These are phyloP conservation scores for Eurosta solidaginis DNA, from an alignment of 1,140 invertebrate genomes.

Conservation along the genomic window DNA sequence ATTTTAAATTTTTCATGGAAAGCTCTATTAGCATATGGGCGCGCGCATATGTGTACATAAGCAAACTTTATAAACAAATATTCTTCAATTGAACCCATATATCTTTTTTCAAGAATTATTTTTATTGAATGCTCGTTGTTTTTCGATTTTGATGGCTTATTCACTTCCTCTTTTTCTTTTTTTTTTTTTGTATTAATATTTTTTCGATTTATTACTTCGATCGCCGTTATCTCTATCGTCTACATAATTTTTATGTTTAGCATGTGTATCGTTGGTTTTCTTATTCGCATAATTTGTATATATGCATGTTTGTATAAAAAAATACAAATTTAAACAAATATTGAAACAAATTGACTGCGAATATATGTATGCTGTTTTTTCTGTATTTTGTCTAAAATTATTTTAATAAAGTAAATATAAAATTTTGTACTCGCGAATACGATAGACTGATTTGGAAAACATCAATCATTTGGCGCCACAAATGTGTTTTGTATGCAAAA, in stretches of 20 bases:
- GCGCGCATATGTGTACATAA: neutral
- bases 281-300: no score
- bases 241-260: conserved; percentile 12
- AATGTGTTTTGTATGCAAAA: neutral
- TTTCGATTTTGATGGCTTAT: neutral
- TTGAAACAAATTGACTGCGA: neutral
- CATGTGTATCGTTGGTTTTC: neutral
- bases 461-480: conserved; percentile 10
- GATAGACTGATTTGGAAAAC: neutral
- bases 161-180: neutral
- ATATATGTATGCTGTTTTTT: conserved; percentile 2
- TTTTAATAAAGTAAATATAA: neutral
- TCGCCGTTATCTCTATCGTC: neutral
- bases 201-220: conserved; percentile 20
- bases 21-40: no score
- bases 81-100: neutral
- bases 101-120: neutral
- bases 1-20: no score
- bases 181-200: no score
- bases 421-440: neutral
- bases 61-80: conserved; percentile 13
- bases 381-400: conserved; percentile 7
- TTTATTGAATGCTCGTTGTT: neutral
- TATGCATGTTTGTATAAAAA: no score
- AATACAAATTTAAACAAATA: no score